Conservation (phyloP, 2,113 vertebrate species). For the Bos indicus region DNA sequence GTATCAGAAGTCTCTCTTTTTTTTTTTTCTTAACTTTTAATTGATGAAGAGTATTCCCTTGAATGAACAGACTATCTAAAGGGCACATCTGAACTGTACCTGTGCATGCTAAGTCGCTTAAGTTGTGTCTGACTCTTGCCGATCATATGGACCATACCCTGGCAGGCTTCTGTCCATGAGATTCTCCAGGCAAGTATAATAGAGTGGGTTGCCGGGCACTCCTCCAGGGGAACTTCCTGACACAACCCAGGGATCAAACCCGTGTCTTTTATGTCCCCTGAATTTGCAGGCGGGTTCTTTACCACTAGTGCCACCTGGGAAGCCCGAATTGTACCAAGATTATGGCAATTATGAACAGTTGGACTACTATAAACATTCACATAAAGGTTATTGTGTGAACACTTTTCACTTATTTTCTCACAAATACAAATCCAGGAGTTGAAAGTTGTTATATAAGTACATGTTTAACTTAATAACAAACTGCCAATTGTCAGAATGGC, state of each 20-base stretch:
- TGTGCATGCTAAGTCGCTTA: background rate
- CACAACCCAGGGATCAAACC: background rate
- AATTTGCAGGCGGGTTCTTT: background rate
- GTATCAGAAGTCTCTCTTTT: background rate
- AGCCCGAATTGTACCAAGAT: background rate
- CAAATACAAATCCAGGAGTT: background rate
- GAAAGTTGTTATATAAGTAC: background rate
- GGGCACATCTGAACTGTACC: background rate
- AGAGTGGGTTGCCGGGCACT: background rate
- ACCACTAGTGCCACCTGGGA: background rate
- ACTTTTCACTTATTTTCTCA: constrained; percentile 4
- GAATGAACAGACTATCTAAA: background rate
- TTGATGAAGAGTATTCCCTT: background rate
- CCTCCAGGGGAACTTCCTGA: background rate
- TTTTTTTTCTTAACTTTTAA: background rate
- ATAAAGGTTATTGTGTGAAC: background rate
- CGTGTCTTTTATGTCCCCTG: background rate
- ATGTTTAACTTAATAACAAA: background rate
- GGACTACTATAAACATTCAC: background rate
- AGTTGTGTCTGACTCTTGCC: background rate
- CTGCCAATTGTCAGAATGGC: background rate
- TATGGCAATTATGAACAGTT: background rate
- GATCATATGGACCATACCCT: background rate
- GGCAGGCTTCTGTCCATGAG: background rate
- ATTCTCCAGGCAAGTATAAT: background rate